A percentile compares a stretch with the other conserved stretches of the same genome.
Evolutionary conservation across 2,113 vertebrate species (phyloP).

Genomic region (Gnathonemus echidnorhynchus): DNA sequence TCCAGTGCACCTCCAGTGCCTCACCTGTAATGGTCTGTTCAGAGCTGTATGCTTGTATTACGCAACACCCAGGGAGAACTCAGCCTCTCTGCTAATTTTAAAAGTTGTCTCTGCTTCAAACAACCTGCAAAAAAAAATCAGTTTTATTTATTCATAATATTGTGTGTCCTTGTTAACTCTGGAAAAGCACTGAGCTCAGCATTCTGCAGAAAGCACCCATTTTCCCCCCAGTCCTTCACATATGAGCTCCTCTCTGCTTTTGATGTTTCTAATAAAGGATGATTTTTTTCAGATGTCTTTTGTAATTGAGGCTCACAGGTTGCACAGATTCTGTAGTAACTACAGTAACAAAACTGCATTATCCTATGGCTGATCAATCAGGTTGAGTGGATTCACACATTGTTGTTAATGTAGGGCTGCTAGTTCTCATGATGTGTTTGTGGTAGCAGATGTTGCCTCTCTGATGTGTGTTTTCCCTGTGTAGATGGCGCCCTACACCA

Average conservation of each 20-base stretch:
- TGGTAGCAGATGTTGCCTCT: neutral
- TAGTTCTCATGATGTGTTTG: neutral
- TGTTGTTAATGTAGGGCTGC: neutral
- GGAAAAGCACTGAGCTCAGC: neutral
- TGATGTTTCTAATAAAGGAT: neutral
- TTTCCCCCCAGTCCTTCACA: neutral
- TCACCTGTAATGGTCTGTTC: neutral
- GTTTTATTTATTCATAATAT: neutral
- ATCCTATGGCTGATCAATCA: neutral
- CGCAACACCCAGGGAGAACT: neutral
- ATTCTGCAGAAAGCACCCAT: no score
- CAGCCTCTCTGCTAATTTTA: neutral
- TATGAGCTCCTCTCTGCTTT: neutral
- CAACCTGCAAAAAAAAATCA: neutral
- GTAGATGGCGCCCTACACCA: conserved; percentile 90
- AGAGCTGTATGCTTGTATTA: neutral
- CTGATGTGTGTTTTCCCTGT: neutral
- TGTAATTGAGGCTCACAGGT: neutral
- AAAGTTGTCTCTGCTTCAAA: neutral
- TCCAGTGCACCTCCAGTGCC: neutral
- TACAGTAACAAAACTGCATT: neutral
- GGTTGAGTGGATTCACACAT: neutral
- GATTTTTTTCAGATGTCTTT: neutral
- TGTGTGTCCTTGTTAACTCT: neutral
- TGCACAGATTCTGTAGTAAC: neutral